A percentile compares a stretch with the other conserved stretches of the same genome.
Evolutionary conservation across 2,888 invertebrate species (phyloP).

Genomic region (Horisme vitalbata): DNA sequence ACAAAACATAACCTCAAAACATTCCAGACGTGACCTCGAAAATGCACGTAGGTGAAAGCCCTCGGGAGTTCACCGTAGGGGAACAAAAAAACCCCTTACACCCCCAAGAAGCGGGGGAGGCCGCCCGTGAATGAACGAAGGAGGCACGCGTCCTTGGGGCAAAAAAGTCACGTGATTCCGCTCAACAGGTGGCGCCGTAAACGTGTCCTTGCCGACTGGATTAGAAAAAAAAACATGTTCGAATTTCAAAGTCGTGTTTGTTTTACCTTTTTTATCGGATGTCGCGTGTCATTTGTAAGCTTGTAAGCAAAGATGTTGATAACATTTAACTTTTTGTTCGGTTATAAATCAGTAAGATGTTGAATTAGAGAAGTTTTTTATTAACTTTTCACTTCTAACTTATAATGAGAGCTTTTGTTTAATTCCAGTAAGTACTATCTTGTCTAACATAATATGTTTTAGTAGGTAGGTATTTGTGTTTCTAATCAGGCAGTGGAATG

Average conservation of each 20-base stretch:
- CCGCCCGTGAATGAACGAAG: conserved; percentile 82
- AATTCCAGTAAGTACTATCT: too few relatives aligned
- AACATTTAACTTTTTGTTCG: too few relatives aligned
- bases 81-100: conserved; percentile 78
- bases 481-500: too few relatives aligned
- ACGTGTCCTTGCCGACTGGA: conserved; percentile 72
- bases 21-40: conserved; percentile 80
- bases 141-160: conserved; percentile 80
- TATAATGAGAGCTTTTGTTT: too few relatives aligned
- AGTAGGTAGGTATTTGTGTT: too few relatives aligned
- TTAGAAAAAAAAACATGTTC: conserved; percentile 60
- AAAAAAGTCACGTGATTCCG: conserved; percentile 81
- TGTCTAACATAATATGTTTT: too few relatives aligned
- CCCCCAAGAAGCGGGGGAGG: conserved; percentile 74
- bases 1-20: conserved; percentile 73
- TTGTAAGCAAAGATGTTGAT: conserved; percentile 9
- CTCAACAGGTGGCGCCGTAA: conserved; percentile 80
- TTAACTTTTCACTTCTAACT: too few relatives aligned
- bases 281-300: conserved; percentile 10
- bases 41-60: conserved; percentile 82
- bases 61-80: conserved; percentile 77
- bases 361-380: too few relatives aligned
- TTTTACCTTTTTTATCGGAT: conserved; percentile 31
- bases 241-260: conserved; percentile 41
- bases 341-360: too few relatives aligned